These are phyloP conservation scores for Centropyge bicolor DNA, from an alignment of 2,797 vertebrate genomes.

Conservation along the genomic window DNA sequence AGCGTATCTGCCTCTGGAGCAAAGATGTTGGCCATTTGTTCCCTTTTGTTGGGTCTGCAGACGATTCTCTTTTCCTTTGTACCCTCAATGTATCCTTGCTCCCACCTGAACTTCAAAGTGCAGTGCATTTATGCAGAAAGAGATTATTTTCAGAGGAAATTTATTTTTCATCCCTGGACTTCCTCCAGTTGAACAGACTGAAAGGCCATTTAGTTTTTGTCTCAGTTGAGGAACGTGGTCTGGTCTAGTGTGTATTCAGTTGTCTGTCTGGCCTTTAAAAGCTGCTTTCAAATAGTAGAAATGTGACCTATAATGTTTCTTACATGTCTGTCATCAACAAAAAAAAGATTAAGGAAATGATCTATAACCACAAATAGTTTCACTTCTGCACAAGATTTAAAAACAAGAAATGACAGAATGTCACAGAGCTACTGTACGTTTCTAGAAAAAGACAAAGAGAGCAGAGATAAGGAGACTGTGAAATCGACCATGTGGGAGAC, in stretches of 20 bases:
- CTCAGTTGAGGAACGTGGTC: conserved; percentile 38
- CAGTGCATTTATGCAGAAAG: conserved; percentile 33
- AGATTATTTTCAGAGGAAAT: conserved; percentile 46
- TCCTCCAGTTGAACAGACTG: conserved; percentile 56
- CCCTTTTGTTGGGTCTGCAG: conserved; percentile 14
- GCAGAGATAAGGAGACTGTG: background rate
- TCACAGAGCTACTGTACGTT: conserved; percentile 1
- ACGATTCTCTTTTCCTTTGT: conserved; percentile 35
- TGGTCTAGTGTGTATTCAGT: conserved; percentile 1
- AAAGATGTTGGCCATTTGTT: conserved; percentile 51
- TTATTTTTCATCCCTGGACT: conserved; percentile 45
- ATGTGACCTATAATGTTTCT: background rate
- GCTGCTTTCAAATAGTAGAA: conserved; percentile 9
- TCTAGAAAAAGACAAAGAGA: conserved; percentile 10
- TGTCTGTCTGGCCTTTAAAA: conserved; percentile 5
- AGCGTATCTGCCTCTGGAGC: conserved; percentile 31
- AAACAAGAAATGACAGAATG: conserved; percentile 1
- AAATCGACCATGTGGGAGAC: background rate
- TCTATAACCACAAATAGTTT: background rate
- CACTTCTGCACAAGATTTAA: background rate
- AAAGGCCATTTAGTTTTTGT: conserved; percentile 62
- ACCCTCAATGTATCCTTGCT: background rate
- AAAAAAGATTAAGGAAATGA: background rate
- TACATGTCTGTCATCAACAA: conserved; percentile 1
- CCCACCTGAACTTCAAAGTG: conserved; percentile 28